Evolutionary conservation across 2,113 vertebrate species (phyloP).

Genomic region (Gavia stellata): DNA sequence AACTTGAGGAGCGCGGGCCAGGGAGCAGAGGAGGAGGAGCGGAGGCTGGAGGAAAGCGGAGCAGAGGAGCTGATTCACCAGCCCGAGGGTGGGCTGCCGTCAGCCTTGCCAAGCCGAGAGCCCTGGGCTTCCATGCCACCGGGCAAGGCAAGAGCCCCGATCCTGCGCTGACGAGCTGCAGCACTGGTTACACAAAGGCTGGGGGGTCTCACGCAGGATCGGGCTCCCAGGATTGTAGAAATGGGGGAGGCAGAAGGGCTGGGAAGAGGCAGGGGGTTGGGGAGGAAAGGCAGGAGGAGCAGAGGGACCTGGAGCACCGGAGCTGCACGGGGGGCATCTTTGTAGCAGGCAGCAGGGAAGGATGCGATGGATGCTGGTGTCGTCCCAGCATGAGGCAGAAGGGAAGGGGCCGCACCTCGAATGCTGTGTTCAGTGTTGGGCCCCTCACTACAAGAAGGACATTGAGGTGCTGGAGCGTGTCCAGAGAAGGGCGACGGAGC

Average conservation of each 20-base stretch:
- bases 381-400: neutral
- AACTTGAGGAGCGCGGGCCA: neutral
- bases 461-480: no score
- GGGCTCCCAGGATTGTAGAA: neutral
- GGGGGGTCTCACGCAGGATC: neutral
- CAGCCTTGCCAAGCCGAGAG: neutral
- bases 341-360: neutral
- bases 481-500: no score
- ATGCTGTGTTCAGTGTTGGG: no score
- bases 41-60: neutral
- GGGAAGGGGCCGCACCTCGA: no score
- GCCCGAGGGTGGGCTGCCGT: neutral
- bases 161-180: neutral
- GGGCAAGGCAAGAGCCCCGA: neutral
- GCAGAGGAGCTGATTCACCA: neutral
- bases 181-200: neutral
- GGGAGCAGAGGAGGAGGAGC: neutral
- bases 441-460: no score
- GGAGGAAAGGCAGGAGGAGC: neutral
- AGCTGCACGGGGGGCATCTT: neutral
- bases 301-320: rapidly evolving
- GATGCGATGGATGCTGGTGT: neutral
- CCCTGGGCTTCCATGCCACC: neutral
- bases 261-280: neutral
- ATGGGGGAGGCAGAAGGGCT: neutral